phyloP scores from a whole-genome alignment of 2,888 invertebrate species.

The Drosophila cracens region DNA sequence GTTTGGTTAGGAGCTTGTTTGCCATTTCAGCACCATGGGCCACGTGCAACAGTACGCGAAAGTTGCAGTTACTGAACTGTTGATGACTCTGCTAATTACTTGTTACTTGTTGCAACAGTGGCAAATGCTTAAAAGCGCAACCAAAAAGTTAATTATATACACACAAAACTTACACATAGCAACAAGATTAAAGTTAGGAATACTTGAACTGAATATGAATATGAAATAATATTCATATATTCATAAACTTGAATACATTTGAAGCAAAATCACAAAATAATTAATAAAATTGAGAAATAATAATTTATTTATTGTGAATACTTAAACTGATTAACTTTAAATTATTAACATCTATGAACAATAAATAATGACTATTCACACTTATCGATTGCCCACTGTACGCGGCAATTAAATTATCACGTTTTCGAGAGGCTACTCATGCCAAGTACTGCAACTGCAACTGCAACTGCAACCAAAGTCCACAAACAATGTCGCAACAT shows the following conservation, averaged over 20 bases:
- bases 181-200: neutral
- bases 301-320: neutral
- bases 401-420: constrained; percentile 41
- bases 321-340: neutral
- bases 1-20: neutral
- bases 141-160: neutral
- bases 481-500: constrained; percentile 11
- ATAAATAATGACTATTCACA: neutral
- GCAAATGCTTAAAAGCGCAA: constrained; percentile 1
- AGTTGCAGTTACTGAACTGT: constrained; percentile 4
- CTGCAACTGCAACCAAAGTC: constrained; percentile 36
- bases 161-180: neutral
- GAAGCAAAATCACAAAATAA: neutral
- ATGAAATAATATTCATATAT: neutral
- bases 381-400: constrained; percentile 28
- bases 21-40: constrained; percentile 31
- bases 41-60: constrained; percentile 64
- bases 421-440: constrained; percentile 38
- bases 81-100: constrained; percentile 63
- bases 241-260: neutral
- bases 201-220: neutral
- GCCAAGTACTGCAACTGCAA: constrained; percentile 1
- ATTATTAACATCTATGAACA: too few relatives aligned
- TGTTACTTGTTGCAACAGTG: constrained; percentile 53
- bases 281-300: neutral